Conservation (phyloP, 2,113 vertebrate genomes). For the Tauraco erythrolophus region DNA sequence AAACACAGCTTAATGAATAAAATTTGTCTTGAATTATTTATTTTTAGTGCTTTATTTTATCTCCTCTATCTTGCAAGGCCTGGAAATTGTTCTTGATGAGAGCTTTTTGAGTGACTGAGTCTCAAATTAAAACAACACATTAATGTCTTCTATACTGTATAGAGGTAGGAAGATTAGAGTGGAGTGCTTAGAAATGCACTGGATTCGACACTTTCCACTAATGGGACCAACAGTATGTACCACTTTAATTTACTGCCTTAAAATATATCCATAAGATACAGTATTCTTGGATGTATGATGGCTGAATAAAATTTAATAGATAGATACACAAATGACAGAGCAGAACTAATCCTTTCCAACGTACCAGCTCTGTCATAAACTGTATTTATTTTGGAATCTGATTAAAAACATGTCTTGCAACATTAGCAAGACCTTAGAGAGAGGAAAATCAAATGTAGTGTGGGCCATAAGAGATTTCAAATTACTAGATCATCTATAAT, state of each 20-base stretch:
- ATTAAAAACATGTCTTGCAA: slow-evolving; percentile 34
- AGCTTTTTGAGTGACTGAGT: slow-evolving; percentile 25
- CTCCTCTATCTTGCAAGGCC: not conserved
- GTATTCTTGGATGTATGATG: not conserved
- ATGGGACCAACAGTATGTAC: slow-evolving; percentile 25
- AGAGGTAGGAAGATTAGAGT: not conserved
- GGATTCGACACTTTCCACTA: slow-evolving; percentile 4
- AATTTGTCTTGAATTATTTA: slow-evolving; percentile 76
- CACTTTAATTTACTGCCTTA: slow-evolving; percentile 12
- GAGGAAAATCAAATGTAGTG: not conserved
- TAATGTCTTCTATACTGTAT: not conserved
- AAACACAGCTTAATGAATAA: slow-evolving; percentile 58
- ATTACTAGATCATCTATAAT: not conserved
- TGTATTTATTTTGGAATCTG: slow-evolving; percentile 46
- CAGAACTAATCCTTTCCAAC: slow-evolving; percentile 41
- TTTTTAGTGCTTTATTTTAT: slow-evolving; percentile 68
- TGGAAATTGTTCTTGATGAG: slow-evolving; percentile 51
- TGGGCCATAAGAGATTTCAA: not conserved
- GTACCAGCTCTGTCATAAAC: not conserved
- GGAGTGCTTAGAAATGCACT: slow-evolving; percentile 21
- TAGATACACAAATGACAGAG: not conserved
- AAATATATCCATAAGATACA: not conserved
- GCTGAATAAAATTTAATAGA: not conserved
- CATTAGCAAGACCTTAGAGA: slow-evolving; percentile 14
- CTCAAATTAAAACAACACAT: slow-evolving; percentile 59